A percentile compares a stretch with the other conserved stretches of the same genome.
These are phyloP conservation scores for Tricholaema leucomelas DNA, from an alignment of 2,113 vertebrate species.

Conservation along the genomic window DNA sequence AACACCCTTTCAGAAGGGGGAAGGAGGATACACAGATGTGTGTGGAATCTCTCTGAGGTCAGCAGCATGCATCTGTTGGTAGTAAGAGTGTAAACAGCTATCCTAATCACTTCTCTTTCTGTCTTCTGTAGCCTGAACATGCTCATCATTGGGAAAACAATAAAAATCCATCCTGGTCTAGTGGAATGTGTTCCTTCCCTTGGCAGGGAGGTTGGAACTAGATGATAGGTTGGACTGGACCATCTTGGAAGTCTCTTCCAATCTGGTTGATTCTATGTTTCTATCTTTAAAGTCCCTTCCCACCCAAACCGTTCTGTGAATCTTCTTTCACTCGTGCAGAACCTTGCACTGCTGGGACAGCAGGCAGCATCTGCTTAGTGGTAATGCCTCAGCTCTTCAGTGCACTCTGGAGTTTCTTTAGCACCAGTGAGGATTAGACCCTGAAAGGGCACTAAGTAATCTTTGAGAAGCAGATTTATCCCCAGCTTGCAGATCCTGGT, in stretches of 20 bases:
- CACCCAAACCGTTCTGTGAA: too few species aligned
- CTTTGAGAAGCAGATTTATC: neutral
- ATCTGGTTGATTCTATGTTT: too few species aligned
- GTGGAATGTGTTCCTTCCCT: too few species aligned
- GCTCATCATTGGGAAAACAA: neutral
- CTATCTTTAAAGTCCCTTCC: too few species aligned
- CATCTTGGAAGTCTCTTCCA: too few species aligned
- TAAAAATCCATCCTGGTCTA: too few species aligned
- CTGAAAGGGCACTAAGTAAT: neutral
- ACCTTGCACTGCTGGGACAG: fast-evolving
- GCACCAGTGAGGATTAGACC: neutral
- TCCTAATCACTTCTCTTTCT: neutral
- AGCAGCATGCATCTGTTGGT: neutral
- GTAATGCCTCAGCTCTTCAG: neutral
- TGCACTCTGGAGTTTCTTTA: neutral
- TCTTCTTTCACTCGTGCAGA: neutral
- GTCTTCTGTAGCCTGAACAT: neutral
- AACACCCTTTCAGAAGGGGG: neutral
- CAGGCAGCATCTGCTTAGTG: fast-evolving
- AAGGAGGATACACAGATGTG: neutral
- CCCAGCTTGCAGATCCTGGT: neutral
- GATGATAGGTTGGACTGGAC: too few species aligned
- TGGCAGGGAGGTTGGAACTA: too few species aligned
- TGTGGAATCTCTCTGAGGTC: neutral
- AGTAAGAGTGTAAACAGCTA: neutral